Conservation (phyloP, 2,888 invertebrate species). For the Hyppa rectilinea region DNA sequence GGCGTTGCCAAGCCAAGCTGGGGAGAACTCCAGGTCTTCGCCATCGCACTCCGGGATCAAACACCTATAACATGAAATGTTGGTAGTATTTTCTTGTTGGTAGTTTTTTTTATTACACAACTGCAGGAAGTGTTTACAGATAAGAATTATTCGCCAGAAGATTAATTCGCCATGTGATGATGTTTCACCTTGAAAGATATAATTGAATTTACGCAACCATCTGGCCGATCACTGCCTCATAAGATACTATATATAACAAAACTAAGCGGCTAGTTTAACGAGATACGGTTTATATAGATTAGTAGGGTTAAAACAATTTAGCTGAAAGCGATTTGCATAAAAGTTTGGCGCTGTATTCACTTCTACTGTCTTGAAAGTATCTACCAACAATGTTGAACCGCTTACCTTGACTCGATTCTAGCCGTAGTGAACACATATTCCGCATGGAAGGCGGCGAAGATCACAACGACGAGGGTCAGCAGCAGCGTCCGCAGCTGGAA, state of each 20-base stretch:
- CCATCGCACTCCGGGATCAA: slow-evolving; percentile 72
- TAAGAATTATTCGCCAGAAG: background rate
- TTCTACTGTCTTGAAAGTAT: background rate
- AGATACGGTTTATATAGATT: too few species aligned
- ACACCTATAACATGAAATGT: slow-evolving; percentile 46
- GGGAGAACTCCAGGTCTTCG: slow-evolving; percentile 73
- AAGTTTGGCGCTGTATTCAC: background rate
- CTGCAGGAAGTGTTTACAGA: background rate
- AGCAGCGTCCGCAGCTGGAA: slow-evolving; percentile 74
- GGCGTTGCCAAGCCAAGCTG: slow-evolving; percentile 64
- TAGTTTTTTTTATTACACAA: background rate
- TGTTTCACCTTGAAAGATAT: background rate
- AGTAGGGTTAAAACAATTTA: background rate
- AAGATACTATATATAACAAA: too few species aligned
- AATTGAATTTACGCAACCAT: background rate
- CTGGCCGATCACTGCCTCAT: background rate
- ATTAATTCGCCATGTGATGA: background rate
- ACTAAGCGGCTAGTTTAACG: too few species aligned
- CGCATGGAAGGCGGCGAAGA: slow-evolving; percentile 76
- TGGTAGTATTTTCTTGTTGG: background rate
- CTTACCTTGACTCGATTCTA: slow-evolving; percentile 78
- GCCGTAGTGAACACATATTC: slow-evolving; percentile 81
- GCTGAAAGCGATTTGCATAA: too few species aligned
- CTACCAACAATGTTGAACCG: background rate
- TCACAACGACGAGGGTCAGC: slow-evolving; percentile 70